Conservation (phyloP, 1,140 invertebrate genomes). For the Eubasilissa regina region DNA sequence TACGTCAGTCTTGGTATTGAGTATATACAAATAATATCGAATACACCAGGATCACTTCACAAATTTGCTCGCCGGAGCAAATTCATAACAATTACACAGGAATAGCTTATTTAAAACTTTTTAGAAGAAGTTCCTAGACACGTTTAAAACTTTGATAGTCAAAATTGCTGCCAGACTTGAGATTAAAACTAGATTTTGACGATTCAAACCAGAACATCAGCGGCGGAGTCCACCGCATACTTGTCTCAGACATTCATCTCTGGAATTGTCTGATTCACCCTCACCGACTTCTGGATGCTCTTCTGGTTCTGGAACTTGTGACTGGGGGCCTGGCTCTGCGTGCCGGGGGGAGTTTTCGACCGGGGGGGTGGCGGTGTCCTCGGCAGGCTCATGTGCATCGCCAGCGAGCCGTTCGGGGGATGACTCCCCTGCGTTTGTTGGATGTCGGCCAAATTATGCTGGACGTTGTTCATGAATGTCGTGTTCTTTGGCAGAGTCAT, state of each 20-base stretch:
- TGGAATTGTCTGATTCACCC: constrained; percentile 83
- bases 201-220: constrained; percentile 54
- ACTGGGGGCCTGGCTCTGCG: constrained; percentile 62
- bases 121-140: background rate
- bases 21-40: constrained; percentile 22
- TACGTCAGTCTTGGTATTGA: constrained; percentile 34
- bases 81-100: background rate
- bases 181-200: constrained; percentile 5
- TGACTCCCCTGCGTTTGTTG: constrained; percentile 69
- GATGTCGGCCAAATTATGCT: constrained; percentile 72
- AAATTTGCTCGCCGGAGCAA: background rate
- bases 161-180: background rate
- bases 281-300: constrained; percentile 71
- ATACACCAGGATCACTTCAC: constrained; percentile 36
- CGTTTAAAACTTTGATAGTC: background rate
- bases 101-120: constrained; percentile 3
- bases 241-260: constrained; percentile 89
- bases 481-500: constrained; percentile 76
- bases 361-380: constrained; percentile 62
- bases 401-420: constrained; percentile 60
- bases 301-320: constrained; percentile 55
- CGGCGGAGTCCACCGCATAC: constrained; percentile 69
- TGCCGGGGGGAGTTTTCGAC: constrained; percentile 66
- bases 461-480: constrained; percentile 72
- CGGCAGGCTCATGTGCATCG: constrained; percentile 64